Conservation (phyloP, 1,140 invertebrate genomes). For the Zaprionus capensis region DNA sequence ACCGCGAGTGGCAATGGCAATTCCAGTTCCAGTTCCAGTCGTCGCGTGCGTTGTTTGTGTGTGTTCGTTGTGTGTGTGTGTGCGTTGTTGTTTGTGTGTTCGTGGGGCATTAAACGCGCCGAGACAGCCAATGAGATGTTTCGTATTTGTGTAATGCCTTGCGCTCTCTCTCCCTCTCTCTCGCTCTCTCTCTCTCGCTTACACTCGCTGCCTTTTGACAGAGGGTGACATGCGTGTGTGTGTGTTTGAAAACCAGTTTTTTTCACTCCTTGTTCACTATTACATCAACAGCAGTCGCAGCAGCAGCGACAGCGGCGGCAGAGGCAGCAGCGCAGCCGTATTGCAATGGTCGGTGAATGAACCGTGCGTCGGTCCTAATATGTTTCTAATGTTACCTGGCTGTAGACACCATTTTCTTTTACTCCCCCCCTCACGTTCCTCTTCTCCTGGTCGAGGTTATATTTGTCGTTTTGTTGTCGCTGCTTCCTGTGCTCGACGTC, state of each 20-base stretch:
- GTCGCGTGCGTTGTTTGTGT: conserved; percentile 48
- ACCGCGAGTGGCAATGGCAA: conserved; percentile 31
- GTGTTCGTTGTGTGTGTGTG: conserved; percentile 45
- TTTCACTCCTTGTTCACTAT: conserved; percentile 33
- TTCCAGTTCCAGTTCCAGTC: conserved; percentile 67
- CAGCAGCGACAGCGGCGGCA: conserved; percentile 47
- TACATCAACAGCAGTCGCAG: conserved; percentile 44
- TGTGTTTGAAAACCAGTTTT: conserved; percentile 71
- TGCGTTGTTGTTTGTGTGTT: conserved; percentile 49
- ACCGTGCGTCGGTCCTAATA: conserved; percentile 71
- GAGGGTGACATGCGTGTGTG: conserved; percentile 63
- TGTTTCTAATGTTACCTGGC: conserved; percentile 71
- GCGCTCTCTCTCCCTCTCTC: conserved; percentile 56
- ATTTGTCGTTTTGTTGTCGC: conserved; percentile 41
- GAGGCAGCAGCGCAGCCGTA: conserved; percentile 68
- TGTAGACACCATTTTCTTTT: conserved; percentile 76
- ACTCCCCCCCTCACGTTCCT: conserved; percentile 11
- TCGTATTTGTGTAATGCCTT: conserved; percentile 71
- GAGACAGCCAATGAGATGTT: conserved; percentile 83
- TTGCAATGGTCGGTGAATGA: conserved; percentile 82
- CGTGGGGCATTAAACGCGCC: conserved; percentile 59
- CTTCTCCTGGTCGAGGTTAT: conserved; percentile 7
- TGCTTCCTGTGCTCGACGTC: conserved; percentile 64
- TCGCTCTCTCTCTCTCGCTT: conserved; percentile 33
- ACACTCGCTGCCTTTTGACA: conserved; percentile 58